Base-by-base conservation (phyloP, 2,888 invertebrate genomes). In the Erebia aethiops region DNA sequence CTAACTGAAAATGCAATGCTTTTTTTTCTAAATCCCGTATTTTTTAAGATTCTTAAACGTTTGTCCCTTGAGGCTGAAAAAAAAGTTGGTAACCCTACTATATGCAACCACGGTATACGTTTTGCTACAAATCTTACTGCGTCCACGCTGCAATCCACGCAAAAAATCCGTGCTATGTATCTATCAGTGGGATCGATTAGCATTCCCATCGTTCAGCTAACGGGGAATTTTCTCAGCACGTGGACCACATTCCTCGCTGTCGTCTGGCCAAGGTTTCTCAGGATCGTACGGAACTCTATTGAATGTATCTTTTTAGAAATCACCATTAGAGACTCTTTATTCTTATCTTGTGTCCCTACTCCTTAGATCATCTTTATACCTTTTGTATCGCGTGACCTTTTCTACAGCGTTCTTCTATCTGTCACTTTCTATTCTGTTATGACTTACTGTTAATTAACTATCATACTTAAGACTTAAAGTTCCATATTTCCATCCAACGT, bases 121-220 rank as follows among this genome's bases (percentile, higher is more conserved):
- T 54, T 18, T 18, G 54, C 9, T 18, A 54, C 18, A 16, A 54
- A 54, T 18, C 54, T 18, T 54, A 54, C 16, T 54, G 54, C 54
- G 18, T 54, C 18, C 10, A 54, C 16, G 54, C 10, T 18, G 18
- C 16, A 35, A 54, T 54, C 18, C 10, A 54, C 16, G 54, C 10
- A 54, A 54, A 54, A 18, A 54, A 54, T 54, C 18, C 54, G 54
- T 54, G 9, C 54, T 54, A 54, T 54, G 18, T 54, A 51, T 4
- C 14, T 51, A 16, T 16, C 54, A 18, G 10, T 54, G 18, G 18
- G 10, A 66, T 18, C 64, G 71, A 79, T 82, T 81, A 75, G 75
- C 81, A 84, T 85, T 80, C 81, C 52, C 71, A 43, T 52, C 78
- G 67, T 21, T 64, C 56, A 21, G 14, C 26, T 82, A 81, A 81